A percentile compares a stretch with the other conserved stretches of the same genome.
Evolutionary conservation across 2,888 invertebrate species (phyloP).

Genomic region (Liposcelis brunnea): DNA sequence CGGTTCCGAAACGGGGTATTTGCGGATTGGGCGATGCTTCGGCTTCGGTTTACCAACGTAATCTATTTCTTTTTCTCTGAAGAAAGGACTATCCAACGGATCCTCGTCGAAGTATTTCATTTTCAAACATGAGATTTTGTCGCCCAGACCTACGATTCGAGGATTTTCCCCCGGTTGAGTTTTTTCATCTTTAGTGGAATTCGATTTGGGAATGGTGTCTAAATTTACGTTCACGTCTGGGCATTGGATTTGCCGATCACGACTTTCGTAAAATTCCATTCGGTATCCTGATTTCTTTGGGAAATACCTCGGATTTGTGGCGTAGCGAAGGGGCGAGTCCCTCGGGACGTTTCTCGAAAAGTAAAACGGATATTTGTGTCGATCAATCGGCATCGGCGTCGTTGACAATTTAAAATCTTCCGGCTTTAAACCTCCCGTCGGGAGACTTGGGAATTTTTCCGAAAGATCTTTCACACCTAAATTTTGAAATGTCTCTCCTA

Average conservation of each 20-base stretch:
- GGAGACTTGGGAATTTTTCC: conserved; percentile 6
- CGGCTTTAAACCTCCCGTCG: no score
- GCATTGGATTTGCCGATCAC: conserved; percentile 24
- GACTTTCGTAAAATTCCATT: conserved; percentile 52
- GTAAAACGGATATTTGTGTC: conserved; percentile 50
- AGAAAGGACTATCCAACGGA: conserved; percentile 58
- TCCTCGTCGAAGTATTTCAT: conserved; percentile 55
- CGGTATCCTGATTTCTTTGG: conserved; percentile 45
- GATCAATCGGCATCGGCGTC: conserved; percentile 14
- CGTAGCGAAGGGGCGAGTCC: conserved; percentile 47
- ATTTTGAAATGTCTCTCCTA: conserved; percentile 13
- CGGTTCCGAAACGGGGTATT: neutral
- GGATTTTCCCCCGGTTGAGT: conserved; percentile 21
- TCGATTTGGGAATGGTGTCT: conserved; percentile 14
- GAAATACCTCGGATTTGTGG: conserved; percentile 41
- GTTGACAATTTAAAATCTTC: neutral
- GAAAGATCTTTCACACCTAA: conserved; percentile 15
- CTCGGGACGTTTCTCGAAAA: conserved; percentile 27
- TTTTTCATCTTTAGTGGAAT: conserved; percentile 19
- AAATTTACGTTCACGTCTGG: conserved; percentile 20
- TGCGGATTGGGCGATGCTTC: no score
- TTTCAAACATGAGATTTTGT: conserved; percentile 57
- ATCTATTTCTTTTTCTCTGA: conserved; percentile 25
- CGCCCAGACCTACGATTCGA: conserved; percentile 44
- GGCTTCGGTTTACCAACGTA: no score